Conservation (phyloP, 2,888 invertebrate genomes). For the Drosophila suboccidentalis region DNA sequence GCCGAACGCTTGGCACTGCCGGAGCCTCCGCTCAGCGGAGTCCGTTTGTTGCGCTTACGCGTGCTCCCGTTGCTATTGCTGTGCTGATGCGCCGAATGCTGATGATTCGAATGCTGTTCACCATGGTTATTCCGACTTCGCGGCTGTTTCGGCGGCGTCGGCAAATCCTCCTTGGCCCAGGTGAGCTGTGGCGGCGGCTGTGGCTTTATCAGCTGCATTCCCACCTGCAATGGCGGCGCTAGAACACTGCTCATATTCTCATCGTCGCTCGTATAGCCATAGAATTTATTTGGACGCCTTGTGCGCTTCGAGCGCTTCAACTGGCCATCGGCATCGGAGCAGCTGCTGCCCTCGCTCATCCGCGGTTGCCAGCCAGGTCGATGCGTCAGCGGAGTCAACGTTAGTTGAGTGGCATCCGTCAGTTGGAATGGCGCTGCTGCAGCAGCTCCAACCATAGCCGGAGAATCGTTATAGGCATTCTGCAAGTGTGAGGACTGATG, state of each 20-base stretch:
- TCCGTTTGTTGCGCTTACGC: slow-evolving; percentile 63
- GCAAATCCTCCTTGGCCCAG: slow-evolving; percentile 91
- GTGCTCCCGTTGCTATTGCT: slow-evolving; percentile 52
- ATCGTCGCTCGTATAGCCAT: slow-evolving; percentile 95
- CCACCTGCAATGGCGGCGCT: slow-evolving; percentile 81
- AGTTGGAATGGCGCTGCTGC: slow-evolving; percentile 24
- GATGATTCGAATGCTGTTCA: slow-evolving; percentile 37
- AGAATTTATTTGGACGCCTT: slow-evolving; percentile 93
- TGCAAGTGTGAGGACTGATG: neutral
- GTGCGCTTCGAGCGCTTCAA: slow-evolving; percentile 92
- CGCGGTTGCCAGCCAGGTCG: slow-evolving; percentile 55
- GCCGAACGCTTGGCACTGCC: slow-evolving; percentile 60
- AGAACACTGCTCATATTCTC: slow-evolving; percentile 87
- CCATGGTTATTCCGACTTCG: slow-evolving; percentile 49
- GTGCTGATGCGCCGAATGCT: slow-evolving; percentile 32
- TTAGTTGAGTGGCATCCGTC: slow-evolving; percentile 54
- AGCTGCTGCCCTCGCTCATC: slow-evolving; percentile 85
- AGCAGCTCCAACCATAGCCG: neutral
- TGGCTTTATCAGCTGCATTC: slow-evolving; percentile 86
- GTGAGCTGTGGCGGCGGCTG: slow-evolving; percentile 89
- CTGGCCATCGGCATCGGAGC: slow-evolving; percentile 87
- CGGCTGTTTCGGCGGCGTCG: slow-evolving; percentile 86
- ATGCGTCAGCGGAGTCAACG: slow-evolving; percentile 62
- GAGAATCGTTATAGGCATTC: slow-evolving; percentile 3
- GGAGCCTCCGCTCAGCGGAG: slow-evolving; percentile 39